Evolutionary conservation across 2,888 invertebrate genomes (phyloP).

Genomic region (Conistra vaccinii): DNA sequence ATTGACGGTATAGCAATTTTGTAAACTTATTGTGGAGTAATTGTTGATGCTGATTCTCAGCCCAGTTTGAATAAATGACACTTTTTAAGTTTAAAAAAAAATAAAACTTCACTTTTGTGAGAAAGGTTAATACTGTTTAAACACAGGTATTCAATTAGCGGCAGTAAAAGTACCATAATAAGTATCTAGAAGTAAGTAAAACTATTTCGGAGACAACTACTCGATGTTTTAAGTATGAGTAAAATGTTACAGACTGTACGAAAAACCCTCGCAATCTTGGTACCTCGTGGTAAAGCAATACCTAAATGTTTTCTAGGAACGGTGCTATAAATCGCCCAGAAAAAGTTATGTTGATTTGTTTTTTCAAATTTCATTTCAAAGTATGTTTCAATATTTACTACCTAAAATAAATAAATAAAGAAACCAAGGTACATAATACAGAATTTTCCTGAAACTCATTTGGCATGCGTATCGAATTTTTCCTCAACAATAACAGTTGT

Average conservation of each 20-base stretch:
- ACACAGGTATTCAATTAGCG: not conserved
- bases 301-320: not conserved
- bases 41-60: no score
- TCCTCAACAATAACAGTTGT: conserved; percentile 33
- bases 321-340: conserved; percentile 9
- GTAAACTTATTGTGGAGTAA: not conserved
- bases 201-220: not conserved
- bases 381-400: conserved; percentile 28
- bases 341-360: not conserved
- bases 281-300: not conserved
- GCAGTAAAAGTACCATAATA: not conserved
- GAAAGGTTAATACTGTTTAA: not conserved
- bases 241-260: not conserved
- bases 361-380: conserved; percentile 1
- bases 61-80: no score
- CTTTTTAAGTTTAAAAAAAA: no score
- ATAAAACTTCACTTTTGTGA: not conserved
- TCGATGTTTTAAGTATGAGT: not conserved
- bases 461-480: conserved; percentile 45
- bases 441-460: conserved; percentile 42
- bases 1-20: not conserved
- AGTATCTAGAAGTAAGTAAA: not conserved
- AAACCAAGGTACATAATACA: not conserved
- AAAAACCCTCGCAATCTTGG: not conserved
- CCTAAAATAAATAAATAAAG: conserved; percentile 25